Evolutionary conservation across 1,140 invertebrate genomes (phyloP).

Genomic region (Micrasema longulum): DNA sequence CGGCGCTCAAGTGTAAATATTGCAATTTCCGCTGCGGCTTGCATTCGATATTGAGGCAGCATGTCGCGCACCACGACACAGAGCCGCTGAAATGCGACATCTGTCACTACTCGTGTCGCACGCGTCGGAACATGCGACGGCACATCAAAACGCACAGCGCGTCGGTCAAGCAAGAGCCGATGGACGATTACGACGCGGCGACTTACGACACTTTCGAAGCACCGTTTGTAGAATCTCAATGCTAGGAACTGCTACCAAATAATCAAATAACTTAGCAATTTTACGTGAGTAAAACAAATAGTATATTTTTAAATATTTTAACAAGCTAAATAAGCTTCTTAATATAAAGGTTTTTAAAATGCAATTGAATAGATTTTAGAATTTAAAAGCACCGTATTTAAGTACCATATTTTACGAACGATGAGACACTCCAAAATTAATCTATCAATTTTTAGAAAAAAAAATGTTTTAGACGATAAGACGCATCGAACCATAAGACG

Average conservation of each 20-base stretch:
- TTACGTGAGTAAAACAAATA: background rate
- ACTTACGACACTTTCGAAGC: no score
- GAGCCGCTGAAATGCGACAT: constrained; percentile 21
- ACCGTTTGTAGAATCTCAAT: constrained; percentile 6
- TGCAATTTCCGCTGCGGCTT: constrained; percentile 13
- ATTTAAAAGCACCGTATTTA: no score
- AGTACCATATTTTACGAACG: no score
- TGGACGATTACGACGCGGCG: background rate
- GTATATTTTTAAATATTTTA: background rate
- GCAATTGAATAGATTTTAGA: no score
- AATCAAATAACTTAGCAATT: no score
- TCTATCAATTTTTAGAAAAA: no score
- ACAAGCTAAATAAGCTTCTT: no score
- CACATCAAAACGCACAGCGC: constrained; percentile 2
- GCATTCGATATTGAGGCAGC: background rate
- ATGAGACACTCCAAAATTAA: no score
- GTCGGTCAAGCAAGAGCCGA: background rate
- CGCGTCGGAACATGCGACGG: constrained; percentile 5
- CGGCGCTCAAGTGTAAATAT: background rate
- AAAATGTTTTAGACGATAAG: no score
- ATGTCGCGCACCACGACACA: background rate
- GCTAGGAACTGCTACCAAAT: constrained; percentile 9
- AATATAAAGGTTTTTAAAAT: no score
- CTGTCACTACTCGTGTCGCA: constrained; percentile 9
- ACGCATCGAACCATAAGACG: no score